Base-by-base conservation (phyloP, 1,140 invertebrate species). In the Drosophila persimilis region DNA sequence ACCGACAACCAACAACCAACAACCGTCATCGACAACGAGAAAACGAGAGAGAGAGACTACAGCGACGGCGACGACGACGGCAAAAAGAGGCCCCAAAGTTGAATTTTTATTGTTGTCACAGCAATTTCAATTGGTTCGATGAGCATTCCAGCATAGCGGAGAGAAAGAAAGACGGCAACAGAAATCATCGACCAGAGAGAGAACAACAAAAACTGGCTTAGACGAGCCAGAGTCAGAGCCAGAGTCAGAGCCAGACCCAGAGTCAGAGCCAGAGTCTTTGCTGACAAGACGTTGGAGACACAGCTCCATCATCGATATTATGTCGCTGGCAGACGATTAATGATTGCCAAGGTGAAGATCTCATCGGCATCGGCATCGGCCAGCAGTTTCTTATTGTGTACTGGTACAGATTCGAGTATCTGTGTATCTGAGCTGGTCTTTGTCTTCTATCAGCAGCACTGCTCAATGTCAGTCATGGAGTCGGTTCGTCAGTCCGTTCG, bases 61-160 rank as follows among this genome's bases (percentile, higher is more conserved):
- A 39, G 15, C 9, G 26, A 11, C 35, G 24, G 24, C 22, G 26
- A 43, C 39, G 39, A 47, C 55, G 17, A 8, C 47, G 31, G 46
- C 13, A 60, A 45, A 84, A 89, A 89, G 80, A 89, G 73, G 81
- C 73, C 65, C 77, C 81, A 85, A 86, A 89, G 70, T 80, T 89
- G 89, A 86, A 90, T 90, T 90, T 90, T 90, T 90, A 90, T 90
- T 90, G 89, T 90, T 90, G 89, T 90, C 89, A 90, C 89, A 90
- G 89, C 89, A 90, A 90, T 90, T 90, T 90, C 89, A 90, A 90
- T 90, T 90, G 89, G 85, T 90, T 89, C 89, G 84, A 89, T 90
- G 84, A 90, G 84, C 89, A 90, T 90, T 90, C 89, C 89, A 86
- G 72, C 84, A 63, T 77, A 77, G 73, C 51, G 60, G 39, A 64